Base-by-base conservation (phyloP, 2,113 vertebrate species). In the Ctenomys sociabilis region DNA sequence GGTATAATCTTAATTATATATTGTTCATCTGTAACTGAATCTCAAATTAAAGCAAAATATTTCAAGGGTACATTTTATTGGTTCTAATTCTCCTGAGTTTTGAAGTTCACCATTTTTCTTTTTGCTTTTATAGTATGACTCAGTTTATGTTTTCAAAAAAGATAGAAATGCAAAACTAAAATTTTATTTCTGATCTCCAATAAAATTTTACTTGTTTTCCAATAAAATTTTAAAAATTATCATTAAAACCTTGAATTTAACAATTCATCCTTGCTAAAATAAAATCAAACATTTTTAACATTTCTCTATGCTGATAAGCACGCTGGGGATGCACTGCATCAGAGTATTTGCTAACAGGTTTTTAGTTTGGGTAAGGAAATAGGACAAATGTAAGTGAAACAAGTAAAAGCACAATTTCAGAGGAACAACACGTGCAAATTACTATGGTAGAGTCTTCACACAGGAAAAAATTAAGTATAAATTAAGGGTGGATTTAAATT, bases 401-500 rank as follows among this genome's bases (percentile, higher is more conserved):
- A 88, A 59, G 28, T 68, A 72, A 87, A 93, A 87, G 82, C 13
- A 87, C 40, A 37, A 49, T 49, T 95, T 90, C 91, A 68, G 54
- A 63, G 91, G 85, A 85, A 73, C 73, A 96, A 73, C 26, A 90
- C 73, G 11, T 94, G 13, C 21, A 93, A 88, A 75, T 80, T 72
- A 86, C 22, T 94, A n/a, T n/a, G n/a, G 7, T n/a, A 24, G 24
- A 63, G 6, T 93, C 59, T 92, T 92, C 72, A 94, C 5, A 63
- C n/a, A 93, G 63, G 6, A 82, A 30, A 82, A 89, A 52, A 90
- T 81, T 93, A 83, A 37, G 14, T 86, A 37, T 30, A 92, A 45
- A 89, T 85, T 78, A 83, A 70, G 3, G 24, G 21, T 87, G 12
- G 80, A 85, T 89, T 95, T 88, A 95, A 95, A 96, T 91, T 91